Base-by-base conservation (phyloP, 2,888 invertebrate genomes). In the Apodemia hepburni region DNA sequence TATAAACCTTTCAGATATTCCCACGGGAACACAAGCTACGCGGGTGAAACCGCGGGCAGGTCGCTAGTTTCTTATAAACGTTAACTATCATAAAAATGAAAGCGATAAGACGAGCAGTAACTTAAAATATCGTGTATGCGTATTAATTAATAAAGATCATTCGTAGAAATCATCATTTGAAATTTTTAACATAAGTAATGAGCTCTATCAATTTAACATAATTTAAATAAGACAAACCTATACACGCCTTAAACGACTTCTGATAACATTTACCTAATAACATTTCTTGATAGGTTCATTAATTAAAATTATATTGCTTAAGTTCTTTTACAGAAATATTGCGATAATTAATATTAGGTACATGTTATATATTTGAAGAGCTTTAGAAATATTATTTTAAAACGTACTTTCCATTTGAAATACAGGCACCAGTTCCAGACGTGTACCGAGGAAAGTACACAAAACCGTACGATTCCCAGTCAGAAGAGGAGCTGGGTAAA, bases 371-470 rank as follows among this genome's bases (percentile, higher is more conserved):
- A 27, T 27, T 54, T 27, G 9, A 54, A 54, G 18, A 54, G 54
- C 27, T 54, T 54, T 27, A 54, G 27, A 54, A 54, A 54, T 15
- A 18, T 54, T 54, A 12, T 22, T 12, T 54, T 22, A 54, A 54
- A 3, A 22, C 54, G 6, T 12, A 54, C 27, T 54, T 51, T 59
- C 8, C 17, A 42, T 42, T 1, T 42, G 3, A 33, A 49, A 58
- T 58, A 2, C 81, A 97, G 98, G 98, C 98, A 11, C 95, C 98
- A 1, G 96, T 97, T 71, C 99, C 99, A 3, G 99, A 99, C 81
- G 92, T 94, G 27, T 99, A 99, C 87, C 94, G 99, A 72, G 99
- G 99, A 47, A 96, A 96, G 83, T 97, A 96, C 87, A 93, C 94
- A 22, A 79, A 80, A 65, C 89, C 91, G 22, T 78, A 78, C 35